Evolutionary conservation across 2,797 vertebrate genomes (phyloP).

Genomic region (Philypnodon macrostomus): DNA sequence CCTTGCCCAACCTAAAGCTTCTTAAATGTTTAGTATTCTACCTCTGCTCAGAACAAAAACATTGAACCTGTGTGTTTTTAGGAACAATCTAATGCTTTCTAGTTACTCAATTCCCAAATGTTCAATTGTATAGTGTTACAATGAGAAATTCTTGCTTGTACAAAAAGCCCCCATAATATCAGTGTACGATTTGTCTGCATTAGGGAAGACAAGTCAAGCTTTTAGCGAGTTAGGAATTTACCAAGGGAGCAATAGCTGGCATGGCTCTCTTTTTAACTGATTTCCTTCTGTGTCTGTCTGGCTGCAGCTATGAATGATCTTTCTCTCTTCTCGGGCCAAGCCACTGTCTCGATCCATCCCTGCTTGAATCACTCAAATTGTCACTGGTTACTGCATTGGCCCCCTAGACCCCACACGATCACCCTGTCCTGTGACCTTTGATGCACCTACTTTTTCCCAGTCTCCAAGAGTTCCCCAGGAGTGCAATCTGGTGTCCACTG

Average conservation of each 20-base stretch:
- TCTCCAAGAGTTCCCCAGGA: constrained; percentile 58
- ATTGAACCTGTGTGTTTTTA: background rate
- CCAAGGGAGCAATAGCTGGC: constrained; percentile 13
- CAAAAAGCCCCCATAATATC: constrained; percentile 3
- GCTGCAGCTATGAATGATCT: constrained; percentile 30
- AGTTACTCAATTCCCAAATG: constrained; percentile 1
- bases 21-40: background rate
- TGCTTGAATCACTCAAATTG: constrained; percentile 71
- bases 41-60: background rate
- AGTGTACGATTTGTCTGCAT: constrained; percentile 4
- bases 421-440: constrained; percentile 50
- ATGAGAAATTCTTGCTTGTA: background rate
- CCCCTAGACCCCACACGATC: constrained; percentile 25
- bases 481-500: constrained; percentile 76
- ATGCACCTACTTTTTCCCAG: constrained; percentile 54
- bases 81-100: background rate
- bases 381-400: constrained; percentile 51
- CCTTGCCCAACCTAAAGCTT: too few relatives aligned
- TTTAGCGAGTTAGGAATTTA: constrained; percentile 6
- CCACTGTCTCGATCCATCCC: constrained; percentile 56
- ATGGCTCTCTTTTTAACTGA: constrained; percentile 16
- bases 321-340: constrained; percentile 32
- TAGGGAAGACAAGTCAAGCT: constrained; percentile 4
- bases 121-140: constrained; percentile 3
- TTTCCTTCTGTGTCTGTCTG: constrained; percentile 24